Evolutionary conservation across 1,140 invertebrate genomes (phyloP), one percentile per base, ranked within the genome.

Genomic region (Drosophila elegans): DNA sequence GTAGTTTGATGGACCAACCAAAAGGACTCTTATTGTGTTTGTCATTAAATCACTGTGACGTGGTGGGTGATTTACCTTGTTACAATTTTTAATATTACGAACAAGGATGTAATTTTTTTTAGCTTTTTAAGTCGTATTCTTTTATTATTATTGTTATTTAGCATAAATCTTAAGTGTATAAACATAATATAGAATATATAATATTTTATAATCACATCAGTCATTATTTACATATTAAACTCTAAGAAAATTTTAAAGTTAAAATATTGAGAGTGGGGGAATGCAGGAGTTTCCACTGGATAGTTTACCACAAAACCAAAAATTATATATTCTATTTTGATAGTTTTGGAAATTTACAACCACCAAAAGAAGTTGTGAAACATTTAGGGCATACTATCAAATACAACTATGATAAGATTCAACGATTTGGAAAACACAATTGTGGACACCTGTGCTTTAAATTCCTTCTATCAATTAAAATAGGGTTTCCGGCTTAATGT

Each of bases 1-100:
- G 32, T 45, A 59, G 34, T 59, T 59, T 11, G 42, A 48, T 3
- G 45, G 56, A 9, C 56, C 32, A 41, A 60, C 45, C 34, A 46
- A 2, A 11, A 46, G 21, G 3, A 21, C 44, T 46, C 21, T 12
- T 9, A 25, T 46, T 12, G 44, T 46, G 21, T 12, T 12, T 5
- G 11, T 21, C 3, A 25, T 27, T 25, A 46, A 46, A 1, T 12
- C 16, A 10, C 44, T 25, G 11, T 46, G 44, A 25, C 44, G 16
- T 12, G 16, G 44, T 16, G 44, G 42, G 10, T 21, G 13, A 21
- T 45, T 45, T 2, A 16, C 16, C 16, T 10, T 45, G 16, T 21
- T 44, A 0, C 16, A 1, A 21, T 21, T 21, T 21, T 21, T 21
- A 21, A 21, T 21, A 21, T 21, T 21, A 21, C 16, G 16, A 21